Evolutionary conservation across 2,113 vertebrate species (phyloP).

Genomic region (Poeciliopsis turrubarensis): DNA sequence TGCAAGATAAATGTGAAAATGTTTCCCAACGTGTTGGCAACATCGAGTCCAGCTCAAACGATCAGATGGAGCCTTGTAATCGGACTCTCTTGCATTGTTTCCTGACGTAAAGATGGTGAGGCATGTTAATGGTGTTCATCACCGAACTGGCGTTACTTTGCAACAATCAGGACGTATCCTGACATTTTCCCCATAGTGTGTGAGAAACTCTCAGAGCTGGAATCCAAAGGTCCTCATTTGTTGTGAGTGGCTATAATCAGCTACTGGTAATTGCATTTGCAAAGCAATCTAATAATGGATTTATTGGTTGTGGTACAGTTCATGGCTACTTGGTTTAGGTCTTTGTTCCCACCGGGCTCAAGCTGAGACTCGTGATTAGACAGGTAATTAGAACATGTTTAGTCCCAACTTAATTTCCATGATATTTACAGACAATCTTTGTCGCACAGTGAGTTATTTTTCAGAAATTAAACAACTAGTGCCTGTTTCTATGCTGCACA

Average conservation of each 20-base stretch:
- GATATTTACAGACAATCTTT: slow-evolving; percentile 43
- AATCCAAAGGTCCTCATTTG: slow-evolving; percentile 51
- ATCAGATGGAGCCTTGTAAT: neutral
- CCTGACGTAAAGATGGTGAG: neutral
- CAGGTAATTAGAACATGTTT: slow-evolving; percentile 33
- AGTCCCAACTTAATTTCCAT: slow-evolving; percentile 47
- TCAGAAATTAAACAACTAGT: slow-evolving; percentile 30
- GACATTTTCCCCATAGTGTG: slow-evolving; percentile 29
- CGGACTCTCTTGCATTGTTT: neutral
- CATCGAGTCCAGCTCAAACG: neutral
- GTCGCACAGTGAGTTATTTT: slow-evolving; percentile 9
- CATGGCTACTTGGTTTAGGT: slow-evolving; percentile 26
- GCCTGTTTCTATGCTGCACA: neutral
- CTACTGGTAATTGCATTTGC: slow-evolving; percentile 46
- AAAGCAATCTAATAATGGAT: slow-evolving; percentile 43
- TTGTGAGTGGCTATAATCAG: slow-evolving; percentile 49
- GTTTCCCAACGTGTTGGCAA: slow-evolving; percentile 12
- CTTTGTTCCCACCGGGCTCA: slow-evolving; percentile 15
- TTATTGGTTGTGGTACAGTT: slow-evolving; percentile 35
- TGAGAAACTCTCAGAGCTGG: slow-evolving; percentile 6
- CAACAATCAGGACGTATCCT: slow-evolving; percentile 34
- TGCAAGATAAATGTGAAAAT: slow-evolving; percentile 36
- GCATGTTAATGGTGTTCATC: slow-evolving; percentile 26
- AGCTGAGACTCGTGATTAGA: slow-evolving; percentile 47
- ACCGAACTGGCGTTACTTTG: slow-evolving; percentile 28